phyloP scores from a whole-genome alignment of 2,113 vertebrate species.

The Notiomystis cincta region DNA sequence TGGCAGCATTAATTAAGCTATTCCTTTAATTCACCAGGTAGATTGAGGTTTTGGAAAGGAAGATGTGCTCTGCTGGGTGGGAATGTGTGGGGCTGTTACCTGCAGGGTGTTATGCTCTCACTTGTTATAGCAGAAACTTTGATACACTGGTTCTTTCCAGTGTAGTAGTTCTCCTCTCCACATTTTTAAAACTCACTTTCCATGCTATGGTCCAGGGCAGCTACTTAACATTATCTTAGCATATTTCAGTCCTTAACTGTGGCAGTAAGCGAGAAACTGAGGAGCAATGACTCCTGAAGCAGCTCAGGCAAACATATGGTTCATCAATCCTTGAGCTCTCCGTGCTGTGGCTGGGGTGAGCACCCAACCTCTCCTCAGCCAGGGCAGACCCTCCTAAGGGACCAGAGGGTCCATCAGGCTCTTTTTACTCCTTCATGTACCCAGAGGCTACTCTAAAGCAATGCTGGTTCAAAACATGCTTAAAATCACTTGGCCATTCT shows the following conservation, averaged over 20 bases:
- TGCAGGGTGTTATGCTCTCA: rapidly evolving
- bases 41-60: background rate
- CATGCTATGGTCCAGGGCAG: background rate
- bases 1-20: slow-evolving; percentile 55
- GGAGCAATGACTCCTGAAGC: background rate
- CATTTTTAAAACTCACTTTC: background rate
- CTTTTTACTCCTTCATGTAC: background rate
- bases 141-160: background rate
- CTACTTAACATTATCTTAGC: background rate
- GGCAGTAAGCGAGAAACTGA: background rate
- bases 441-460: background rate
- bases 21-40: slow-evolving; percentile 43
- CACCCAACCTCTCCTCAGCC: background rate
- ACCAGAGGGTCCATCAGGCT: background rate
- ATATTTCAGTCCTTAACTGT: background rate
- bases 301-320: background rate
- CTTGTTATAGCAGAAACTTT: background rate
- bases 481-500: background rate
- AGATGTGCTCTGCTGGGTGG: background rate
- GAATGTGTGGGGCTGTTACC: background rate
- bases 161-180: background rate
- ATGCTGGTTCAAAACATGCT: background rate
- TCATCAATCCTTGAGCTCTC: background rate
- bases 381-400: background rate
- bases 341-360: background rate